Evolutionary conservation across 1,140 invertebrate genomes (phyloP), one percentile per base, ranked within the genome.

Genomic region (Contarinia nasturtii): DNA sequence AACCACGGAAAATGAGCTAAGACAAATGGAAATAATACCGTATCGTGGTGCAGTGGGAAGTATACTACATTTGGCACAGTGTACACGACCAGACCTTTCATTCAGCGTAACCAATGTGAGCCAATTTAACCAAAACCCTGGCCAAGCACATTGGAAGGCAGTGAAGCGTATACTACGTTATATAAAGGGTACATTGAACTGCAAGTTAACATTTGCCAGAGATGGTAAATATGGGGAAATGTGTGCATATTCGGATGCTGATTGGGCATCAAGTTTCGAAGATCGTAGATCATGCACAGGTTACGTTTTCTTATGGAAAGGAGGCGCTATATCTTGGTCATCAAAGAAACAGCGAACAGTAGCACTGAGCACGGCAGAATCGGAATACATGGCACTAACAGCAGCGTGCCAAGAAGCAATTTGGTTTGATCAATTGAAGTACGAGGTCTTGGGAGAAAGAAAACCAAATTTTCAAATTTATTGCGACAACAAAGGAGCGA

Each of bases 1-100:
- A 14, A 18, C 17, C 3, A 40, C 37, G 3, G 51, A 41, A 45
- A 53, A 50, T 19, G 46, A 44, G 44, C 42, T 40, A 40, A 20
- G 27, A 17, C 18, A 46, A 46, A 47, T 50, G 8, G 45, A 51
- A 46, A 57, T 49, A 51, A 51, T 50, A 46, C 51, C 51, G 10
- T 61, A 33, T 42, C 48, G 41, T 44, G 27, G 51, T 45, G 46
- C 41, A 1, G 53, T 67, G 4, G 60, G 65, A 19, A 36, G 54
- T 1, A 48, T 69, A 7, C 51, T 66, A 36, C 68, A 63, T 46
- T 10, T 62, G 1, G 38, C 60, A 0, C 33, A 53, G 2, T 53
- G 44, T 33, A 66, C 65, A 2, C 50, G 65, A 49, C 66, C 65
- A 14, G 61, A 68, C 48, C 60, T 68, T 20, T 14, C 54, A 7